These are phyloP conservation scores for Acanthis flammea DNA, from an alignment of 2,797 vertebrate species.

Conservation along the genomic window DNA sequence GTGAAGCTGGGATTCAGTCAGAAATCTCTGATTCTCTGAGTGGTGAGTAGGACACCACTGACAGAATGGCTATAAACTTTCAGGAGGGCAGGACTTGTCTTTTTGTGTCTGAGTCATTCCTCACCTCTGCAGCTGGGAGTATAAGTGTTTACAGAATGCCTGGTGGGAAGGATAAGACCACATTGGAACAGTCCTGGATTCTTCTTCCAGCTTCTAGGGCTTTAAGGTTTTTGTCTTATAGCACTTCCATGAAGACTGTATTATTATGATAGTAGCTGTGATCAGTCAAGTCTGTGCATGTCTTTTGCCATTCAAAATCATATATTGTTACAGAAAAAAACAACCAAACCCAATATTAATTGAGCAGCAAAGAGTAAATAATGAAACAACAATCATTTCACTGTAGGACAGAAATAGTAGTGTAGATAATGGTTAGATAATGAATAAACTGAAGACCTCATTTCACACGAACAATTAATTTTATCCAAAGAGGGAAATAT, in stretches of 20 bases:
- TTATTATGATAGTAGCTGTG: not conserved
- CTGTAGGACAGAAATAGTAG: not conserved
- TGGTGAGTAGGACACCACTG: not conserved
- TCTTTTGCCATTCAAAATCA: not conserved
- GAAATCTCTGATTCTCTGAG: not conserved
- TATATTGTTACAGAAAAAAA: not conserved
- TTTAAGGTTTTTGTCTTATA: not conserved
- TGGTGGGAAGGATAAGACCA: not conserved
- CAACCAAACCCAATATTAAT: not conserved
- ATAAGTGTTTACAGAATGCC: not conserved
- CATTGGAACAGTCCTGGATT: not conserved
- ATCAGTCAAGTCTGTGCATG: not conserved
- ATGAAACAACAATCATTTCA: not conserved
- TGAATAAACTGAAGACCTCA: not conserved
- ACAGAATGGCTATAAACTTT: accelerated
- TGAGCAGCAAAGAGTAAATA: not conserved
- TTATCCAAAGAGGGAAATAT: not conserved
- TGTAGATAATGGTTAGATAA: not conserved
- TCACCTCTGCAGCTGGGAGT: not conserved
- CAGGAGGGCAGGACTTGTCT: not conserved
- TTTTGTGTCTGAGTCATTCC: not conserved
- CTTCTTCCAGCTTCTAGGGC: not conserved
- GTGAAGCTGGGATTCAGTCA: not conserved
- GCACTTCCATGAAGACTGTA: not conserved
- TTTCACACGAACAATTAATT: not conserved